phyloP scores from a whole-genome alignment of 2,888 invertebrate species.

The Leistus spinibarbis region DNA sequence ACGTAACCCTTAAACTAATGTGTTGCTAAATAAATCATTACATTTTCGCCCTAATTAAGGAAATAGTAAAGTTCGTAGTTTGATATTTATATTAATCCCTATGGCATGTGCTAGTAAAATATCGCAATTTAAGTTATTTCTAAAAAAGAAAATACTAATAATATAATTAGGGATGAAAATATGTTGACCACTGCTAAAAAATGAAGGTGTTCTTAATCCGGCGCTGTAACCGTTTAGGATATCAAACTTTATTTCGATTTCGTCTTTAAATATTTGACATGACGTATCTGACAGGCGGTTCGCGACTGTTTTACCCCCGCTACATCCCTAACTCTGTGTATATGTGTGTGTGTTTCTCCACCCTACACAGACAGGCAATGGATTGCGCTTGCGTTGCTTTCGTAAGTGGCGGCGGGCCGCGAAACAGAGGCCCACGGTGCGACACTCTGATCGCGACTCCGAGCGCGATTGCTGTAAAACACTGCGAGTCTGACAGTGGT shows the following conservation, averaged over 20 bases:
- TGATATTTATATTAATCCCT: no score
- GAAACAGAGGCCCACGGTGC: slow-evolving; percentile 15
- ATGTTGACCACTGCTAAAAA: no score
- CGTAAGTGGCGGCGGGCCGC: not conserved
- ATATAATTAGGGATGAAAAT: no score
- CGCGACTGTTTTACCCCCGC: slow-evolving; percentile 51
- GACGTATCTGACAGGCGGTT: slow-evolving; percentile 52
- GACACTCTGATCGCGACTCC: not conserved
- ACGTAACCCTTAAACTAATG: no score
- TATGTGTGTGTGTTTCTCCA: not conserved
- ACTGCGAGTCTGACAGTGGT: slow-evolving; percentile 24
- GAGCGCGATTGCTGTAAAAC: slow-evolving; percentile 3
- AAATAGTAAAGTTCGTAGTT: no score
- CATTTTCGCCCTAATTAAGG: no score
- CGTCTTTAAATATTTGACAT: slow-evolving; percentile 42
- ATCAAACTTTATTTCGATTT: slow-evolving; percentile 40
- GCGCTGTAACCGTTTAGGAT: slow-evolving; percentile 33
- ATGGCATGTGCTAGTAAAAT: no score
- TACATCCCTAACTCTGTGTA: slow-evolving; percentile 6
- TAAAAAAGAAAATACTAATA: no score
- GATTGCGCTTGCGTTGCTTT: slow-evolving; percentile 11
- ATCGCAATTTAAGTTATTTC: no score
- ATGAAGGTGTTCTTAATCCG: not conserved
- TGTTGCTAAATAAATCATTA: no score
- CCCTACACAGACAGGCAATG: not conserved